Evolutionary conservation across 2,113 vertebrate genomes (phyloP).

Genomic region (Sinocyclocheilus anophthalmus): DNA sequence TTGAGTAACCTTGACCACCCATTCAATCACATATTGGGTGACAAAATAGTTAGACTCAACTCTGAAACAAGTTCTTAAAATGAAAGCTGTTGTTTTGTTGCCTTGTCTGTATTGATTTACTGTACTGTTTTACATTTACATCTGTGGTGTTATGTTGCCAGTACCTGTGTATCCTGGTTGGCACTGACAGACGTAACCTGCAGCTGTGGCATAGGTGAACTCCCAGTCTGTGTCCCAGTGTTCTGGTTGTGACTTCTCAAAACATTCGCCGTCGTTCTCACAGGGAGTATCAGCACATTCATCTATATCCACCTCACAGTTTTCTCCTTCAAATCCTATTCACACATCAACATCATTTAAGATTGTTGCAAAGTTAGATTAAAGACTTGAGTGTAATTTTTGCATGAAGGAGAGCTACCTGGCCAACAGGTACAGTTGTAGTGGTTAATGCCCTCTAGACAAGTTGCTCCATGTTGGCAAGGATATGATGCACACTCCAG

Average conservation of each 20-base stretch:
- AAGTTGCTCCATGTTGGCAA: slow-evolving; percentile 83
- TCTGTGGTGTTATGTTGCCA: neutral
- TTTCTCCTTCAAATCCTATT: slow-evolving; percentile 82
- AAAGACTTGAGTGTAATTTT: neutral
- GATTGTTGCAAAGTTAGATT: neutral
- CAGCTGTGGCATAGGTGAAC: slow-evolving; percentile 80
- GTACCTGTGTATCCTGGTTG: slow-evolving; percentile 81
- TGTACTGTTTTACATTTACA: neutral
- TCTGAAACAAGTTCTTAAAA: neutral
- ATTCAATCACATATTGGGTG: neutral
- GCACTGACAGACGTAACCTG: slow-evolving; percentile 87
- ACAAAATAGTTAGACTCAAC: neutral
- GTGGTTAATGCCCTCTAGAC: slow-evolving; percentile 79
- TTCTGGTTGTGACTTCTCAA: slow-evolving; percentile 80
- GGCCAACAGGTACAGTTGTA: slow-evolving; percentile 90
- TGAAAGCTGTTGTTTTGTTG: neutral
- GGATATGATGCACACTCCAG: slow-evolving; percentile 87
- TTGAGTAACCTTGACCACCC: neutral
- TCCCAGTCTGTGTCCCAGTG: slow-evolving; percentile 77
- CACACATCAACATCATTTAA: neutral
- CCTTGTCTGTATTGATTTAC: neutral
- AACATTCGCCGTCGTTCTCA: slow-evolving; percentile 79
- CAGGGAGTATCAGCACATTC: slow-evolving; percentile 84
- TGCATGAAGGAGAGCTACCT: slow-evolving; percentile 72
- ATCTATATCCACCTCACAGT: slow-evolving; percentile 85